These are phyloP conservation scores for Hirundo rustica DNA, from an alignment of 2,797 vertebrate genomes.

Conservation along the genomic window DNA sequence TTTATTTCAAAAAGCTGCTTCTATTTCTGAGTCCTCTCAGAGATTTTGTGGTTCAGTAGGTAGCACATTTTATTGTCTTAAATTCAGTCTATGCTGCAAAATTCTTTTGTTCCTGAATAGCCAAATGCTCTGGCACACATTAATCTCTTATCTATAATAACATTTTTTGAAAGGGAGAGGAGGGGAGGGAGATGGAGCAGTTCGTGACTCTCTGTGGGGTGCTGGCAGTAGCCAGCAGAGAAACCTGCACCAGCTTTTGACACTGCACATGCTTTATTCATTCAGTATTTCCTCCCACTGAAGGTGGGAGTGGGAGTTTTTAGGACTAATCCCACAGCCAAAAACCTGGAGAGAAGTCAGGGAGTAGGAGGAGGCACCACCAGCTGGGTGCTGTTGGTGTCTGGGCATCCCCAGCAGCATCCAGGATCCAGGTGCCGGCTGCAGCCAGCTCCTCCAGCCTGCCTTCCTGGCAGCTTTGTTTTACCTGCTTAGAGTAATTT, in stretches of 20 bases:
- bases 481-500: not conserved
- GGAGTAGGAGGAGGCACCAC: not conserved
- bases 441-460: not conserved
- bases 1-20: not conserved
- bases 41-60: not conserved
- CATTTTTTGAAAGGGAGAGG: not conserved
- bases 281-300: not conserved
- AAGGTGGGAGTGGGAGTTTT: not conserved
- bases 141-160: not conserved
- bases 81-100: not conserved
- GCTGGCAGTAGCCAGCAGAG: not conserved
- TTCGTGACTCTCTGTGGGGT: rapidly evolving
- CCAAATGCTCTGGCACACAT: not conserved
- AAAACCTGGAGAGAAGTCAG: not conserved
- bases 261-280: not conserved
- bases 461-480: not conserved
- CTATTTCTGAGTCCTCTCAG: not conserved
- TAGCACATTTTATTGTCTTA: not conserved
- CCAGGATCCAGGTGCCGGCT: not conserved
- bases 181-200: not conserved
- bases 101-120: not conserved
- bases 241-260: not conserved
- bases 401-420: not conserved
- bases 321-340: not conserved
- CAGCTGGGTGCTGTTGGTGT: rapidly evolving